Evolutionary conservation across 2,888 invertebrate genomes (phyloP).

Genomic region (Aspidiotus destructor): DNA sequence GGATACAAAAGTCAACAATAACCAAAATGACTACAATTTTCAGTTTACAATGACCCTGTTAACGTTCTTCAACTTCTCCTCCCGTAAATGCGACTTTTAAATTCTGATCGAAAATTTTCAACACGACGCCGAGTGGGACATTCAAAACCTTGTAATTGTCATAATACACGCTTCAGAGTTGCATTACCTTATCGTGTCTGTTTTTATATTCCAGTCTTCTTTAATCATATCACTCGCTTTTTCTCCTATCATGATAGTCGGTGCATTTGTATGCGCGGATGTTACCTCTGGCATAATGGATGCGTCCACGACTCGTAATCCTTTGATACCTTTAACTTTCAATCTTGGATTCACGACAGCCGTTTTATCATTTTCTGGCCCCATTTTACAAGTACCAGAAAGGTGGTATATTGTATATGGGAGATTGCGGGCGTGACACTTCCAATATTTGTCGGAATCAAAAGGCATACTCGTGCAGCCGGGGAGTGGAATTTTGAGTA

Average conservation of each 20-base stretch:
- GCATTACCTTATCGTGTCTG: not conserved
- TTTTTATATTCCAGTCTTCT: conserved; percentile 37
- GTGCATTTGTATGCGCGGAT: conserved; percentile 57
- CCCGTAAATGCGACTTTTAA: no score
- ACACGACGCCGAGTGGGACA: no score
- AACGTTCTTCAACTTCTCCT: no score
- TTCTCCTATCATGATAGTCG: conserved; percentile 63
- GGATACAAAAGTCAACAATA: no score
- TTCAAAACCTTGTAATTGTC: no score
- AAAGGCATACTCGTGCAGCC: conserved; percentile 49
- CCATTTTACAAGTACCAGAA: conserved; percentile 51
- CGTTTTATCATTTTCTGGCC: conserved; percentile 45
- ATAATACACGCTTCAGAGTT: no score
- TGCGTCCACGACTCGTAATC: conserved; percentile 57
- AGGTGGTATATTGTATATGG: conserved; percentile 59
- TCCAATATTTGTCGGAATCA: conserved; percentile 56
- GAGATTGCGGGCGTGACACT: conserved; percentile 50
- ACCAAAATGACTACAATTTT: no score
- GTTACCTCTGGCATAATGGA: conserved; percentile 58
- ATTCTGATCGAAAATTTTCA: no score
- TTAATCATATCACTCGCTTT: conserved; percentile 45
- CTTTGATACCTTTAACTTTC: conserved; percentile 51
- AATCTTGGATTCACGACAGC: conserved; percentile 52
- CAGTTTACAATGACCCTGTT: no score
- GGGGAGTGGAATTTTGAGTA: conserved; percentile 49